Conservation (phyloP, 2,113 vertebrate genomes). For the Prionailurus viverrinus region DNA sequence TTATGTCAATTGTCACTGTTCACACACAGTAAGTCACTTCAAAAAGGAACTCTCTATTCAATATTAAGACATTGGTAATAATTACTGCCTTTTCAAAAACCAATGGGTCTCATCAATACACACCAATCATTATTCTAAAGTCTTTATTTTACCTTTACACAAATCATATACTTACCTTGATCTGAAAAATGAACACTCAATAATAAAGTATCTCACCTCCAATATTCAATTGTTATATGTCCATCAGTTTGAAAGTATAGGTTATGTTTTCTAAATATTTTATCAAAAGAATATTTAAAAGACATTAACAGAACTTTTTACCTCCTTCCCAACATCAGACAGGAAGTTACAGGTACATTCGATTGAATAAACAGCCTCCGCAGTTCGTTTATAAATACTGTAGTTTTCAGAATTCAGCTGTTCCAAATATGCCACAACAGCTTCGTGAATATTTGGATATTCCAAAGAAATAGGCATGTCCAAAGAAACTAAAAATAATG, state of each 20-base stretch:
- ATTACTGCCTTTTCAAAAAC: neutral
- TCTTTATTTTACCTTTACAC: neutral
- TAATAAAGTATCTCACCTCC: neutral
- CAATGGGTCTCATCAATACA: neutral
- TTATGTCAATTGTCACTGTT: neutral
- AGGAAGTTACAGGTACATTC: conserved; percentile 95
- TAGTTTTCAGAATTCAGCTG: conserved; percentile 94
- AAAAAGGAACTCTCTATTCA: neutral
- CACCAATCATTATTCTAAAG: neutral
- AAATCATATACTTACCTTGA: conserved; percentile 8
- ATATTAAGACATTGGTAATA: neutral
- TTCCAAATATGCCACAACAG: conserved; percentile 94
- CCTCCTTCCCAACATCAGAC: conserved; percentile 91
- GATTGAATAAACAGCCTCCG: conserved; percentile 89
- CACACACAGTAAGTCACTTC: neutral
- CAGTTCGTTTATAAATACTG: conserved; percentile 90
- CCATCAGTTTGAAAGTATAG: neutral
- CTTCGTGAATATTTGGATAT: conserved; percentile 92
- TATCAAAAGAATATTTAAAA: neutral
- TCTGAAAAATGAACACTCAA: neutral
- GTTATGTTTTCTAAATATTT: conserved; percentile 9
- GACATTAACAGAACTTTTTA: conserved; percentile 78
- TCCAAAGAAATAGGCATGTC: conserved; percentile 92
- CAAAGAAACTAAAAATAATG: conserved; percentile 93
- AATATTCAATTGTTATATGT: neutral